Base-by-base conservation (phyloP, 2,113 vertebrate genomes). In the Epinephelus fuscoguttatus region DNA sequence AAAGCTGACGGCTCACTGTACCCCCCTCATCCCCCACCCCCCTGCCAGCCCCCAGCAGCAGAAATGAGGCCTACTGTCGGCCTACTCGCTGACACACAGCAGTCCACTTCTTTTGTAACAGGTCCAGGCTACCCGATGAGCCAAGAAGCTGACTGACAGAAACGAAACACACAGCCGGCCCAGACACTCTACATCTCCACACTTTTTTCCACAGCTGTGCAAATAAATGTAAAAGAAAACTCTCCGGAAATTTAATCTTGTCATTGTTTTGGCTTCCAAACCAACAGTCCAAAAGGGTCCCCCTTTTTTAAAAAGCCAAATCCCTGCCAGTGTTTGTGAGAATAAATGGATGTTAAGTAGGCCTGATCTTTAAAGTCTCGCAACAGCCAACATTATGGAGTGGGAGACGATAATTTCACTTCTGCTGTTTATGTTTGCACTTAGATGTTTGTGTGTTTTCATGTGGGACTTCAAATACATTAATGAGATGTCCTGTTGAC, bases 241-340 rank as follows among this genome's bases (percentile, higher is more conserved):
- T 81, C 66, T 62, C 64, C 71, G 86, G 84, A 91, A 91, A 93
- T 81, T 47, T 74, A 81, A 91, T 90, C 87, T 91, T 88, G 71
- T 87, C 91, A 93, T 91, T 89, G 88, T 93, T 90, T 91, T 92
- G 90, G 85, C 82, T 89, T 78, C 59, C 33, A 85, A 42, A 63
- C 17, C 27, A 69, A 63, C 56, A 14, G 61, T 75, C 77, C 15
- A 72, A 77, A 61, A 23, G 53, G 47, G 47, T 60, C 47, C 62
- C 64, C 55, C 27, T 3, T 49, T 18, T 79, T 45, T 67, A 78
- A 80, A 78, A 37, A 6, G 17, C 30, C 59, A 49, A 73, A 75
- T 75, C 64, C 13, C 45, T 74, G 69, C 40, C 49, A 49, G 25
- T 71, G 72, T 84, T 77, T 71, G 80, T 85, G 77, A 73, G 80